Evolutionary conservation across 2,113 vertebrate genomes (phyloP).

Genomic region (Lepus americanus): DNA sequence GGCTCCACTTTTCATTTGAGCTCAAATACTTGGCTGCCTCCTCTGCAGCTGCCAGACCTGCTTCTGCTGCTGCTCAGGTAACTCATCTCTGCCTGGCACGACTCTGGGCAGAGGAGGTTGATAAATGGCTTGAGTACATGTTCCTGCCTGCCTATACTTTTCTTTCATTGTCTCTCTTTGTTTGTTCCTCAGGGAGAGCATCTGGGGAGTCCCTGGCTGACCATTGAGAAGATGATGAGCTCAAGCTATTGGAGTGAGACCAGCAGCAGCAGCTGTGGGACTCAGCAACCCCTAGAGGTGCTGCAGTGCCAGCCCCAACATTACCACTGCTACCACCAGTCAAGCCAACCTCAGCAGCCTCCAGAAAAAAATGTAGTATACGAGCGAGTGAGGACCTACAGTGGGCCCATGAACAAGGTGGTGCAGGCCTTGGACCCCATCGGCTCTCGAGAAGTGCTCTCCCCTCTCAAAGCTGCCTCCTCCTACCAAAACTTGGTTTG

Average conservation of each 20-base stretch:
- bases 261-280: slow-evolving; percentile 79
- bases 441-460: slow-evolving; percentile 76
- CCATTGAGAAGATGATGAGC: slow-evolving; percentile 75
- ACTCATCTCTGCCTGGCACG: slow-evolving; percentile 47
- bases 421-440: slow-evolving; percentile 81
- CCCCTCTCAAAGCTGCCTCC: slow-evolving; percentile 80
- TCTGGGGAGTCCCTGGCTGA: slow-evolving; percentile 43
- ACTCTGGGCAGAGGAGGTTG: not conserved
- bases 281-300: slow-evolving; percentile 83
- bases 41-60: slow-evolving; percentile 71
- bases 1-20: slow-evolving; percentile 71
- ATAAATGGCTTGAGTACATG: not conserved
- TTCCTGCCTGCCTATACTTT: not conserved
- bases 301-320: slow-evolving; percentile 77
- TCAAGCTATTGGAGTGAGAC: slow-evolving; percentile 78
- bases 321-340: slow-evolving; percentile 74
- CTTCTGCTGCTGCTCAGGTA: slow-evolving; percentile 74
- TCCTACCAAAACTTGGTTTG: slow-evolving; percentile 82
- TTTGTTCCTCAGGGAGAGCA: slow-evolving; percentile 66
- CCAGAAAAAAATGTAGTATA: slow-evolving; percentile 82
- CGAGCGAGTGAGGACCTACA: slow-evolving; percentile 88
- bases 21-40: slow-evolving; percentile 74
- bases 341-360: slow-evolving; percentile 72
- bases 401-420: slow-evolving; percentile 85
- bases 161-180: not conserved